Evolutionary conservation across 2,888 invertebrate genomes (phyloP), one percentile per base, ranked within the genome.

Genomic region (Adela reaumurella): DNA sequence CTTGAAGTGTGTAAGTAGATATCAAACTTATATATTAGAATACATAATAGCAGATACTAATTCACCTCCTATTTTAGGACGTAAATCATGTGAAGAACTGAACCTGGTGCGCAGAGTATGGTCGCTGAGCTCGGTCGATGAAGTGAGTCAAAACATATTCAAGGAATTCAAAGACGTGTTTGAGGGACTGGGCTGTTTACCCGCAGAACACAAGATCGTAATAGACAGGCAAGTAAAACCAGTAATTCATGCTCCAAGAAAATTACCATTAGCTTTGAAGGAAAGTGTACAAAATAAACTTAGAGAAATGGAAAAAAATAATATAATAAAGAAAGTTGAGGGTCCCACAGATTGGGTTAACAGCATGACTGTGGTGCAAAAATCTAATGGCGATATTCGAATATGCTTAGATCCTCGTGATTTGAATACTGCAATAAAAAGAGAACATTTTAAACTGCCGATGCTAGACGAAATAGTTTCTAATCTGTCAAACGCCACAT

Each of bases 321-420:
- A 48, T 1, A 51, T 54, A 11, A 54, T 54, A 24, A 46, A 19
- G 1, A 48, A 50, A 20, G 50, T 50, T 17, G 52, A 52, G 20
- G 50, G 50, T 49, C 50, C 19, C 50, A 49, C 17, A 24, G 44
- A 54, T 16, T 59, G 58, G 59, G 59, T 59, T 1, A 58, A 52
- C 41, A 55, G 55, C 11, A 54, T 58, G 50, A 56, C 55, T 1
- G 54, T 59, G 0, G 59, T 56, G 0, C 54, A 50, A 45, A 60
- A 60, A 49, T 47, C 53, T 51, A 10, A 46, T 47, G 46, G 49
- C 44, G 35, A 43, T 41, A 17, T 42, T 47, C 16, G 53, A 49
- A 45, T 51, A 43, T 54, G 54, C 42, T 43, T 54, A 17, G 54
- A 54, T 43, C 53, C 54, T 4, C 49, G 47, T n/a, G 50, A 50